Percentiles rank a stretch among this genome's conserved stretches.
Conservation (phyloP, 2,797 vertebrate genomes). For the Sebastes hubbsi region DNA sequence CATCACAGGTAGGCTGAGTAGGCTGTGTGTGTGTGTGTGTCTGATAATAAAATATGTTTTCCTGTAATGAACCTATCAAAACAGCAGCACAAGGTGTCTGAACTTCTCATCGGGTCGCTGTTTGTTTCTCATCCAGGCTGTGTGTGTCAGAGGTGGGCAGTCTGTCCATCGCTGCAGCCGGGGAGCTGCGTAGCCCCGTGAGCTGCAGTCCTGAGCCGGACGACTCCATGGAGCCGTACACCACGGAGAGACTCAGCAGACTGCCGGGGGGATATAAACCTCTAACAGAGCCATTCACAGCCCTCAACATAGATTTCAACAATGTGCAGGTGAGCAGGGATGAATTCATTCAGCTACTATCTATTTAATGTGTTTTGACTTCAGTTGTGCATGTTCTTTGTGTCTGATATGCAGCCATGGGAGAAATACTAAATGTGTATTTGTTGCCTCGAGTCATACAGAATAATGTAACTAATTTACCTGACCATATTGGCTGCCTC, state of each 20-base stretch:
- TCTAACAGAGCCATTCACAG: constrained; percentile 89
- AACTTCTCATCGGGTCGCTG: neutral
- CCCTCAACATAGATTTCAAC: constrained; percentile 93
- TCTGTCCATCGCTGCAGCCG: constrained; percentile 80
- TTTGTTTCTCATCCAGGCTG: constrained; percentile 75
- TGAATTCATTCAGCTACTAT: neutral
- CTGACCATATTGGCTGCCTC: neutral
- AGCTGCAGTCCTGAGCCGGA: constrained; percentile 82
- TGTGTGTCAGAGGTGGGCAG: constrained; percentile 84
- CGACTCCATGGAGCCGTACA: constrained; percentile 94
- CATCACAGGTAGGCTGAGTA: constrained; percentile 88
- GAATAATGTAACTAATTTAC: constrained; percentile 16
- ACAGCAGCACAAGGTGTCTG: neutral
- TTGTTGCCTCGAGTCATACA: neutral
- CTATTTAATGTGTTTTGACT: neutral
- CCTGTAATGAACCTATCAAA: neutral
- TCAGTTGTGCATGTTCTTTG: neutral
- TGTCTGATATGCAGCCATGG: neutral
- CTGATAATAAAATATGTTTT: neutral
- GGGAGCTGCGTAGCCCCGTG: constrained; percentile 89
- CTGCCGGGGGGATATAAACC: constrained; percentile 89
- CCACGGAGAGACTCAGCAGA: constrained; percentile 92
- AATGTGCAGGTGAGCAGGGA: constrained; percentile 84
- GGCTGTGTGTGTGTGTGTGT: no score
- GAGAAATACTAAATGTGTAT: neutral